Base-by-base conservation (phyloP, 2,113 vertebrate genomes). In the Peromyscus leucopus region DNA sequence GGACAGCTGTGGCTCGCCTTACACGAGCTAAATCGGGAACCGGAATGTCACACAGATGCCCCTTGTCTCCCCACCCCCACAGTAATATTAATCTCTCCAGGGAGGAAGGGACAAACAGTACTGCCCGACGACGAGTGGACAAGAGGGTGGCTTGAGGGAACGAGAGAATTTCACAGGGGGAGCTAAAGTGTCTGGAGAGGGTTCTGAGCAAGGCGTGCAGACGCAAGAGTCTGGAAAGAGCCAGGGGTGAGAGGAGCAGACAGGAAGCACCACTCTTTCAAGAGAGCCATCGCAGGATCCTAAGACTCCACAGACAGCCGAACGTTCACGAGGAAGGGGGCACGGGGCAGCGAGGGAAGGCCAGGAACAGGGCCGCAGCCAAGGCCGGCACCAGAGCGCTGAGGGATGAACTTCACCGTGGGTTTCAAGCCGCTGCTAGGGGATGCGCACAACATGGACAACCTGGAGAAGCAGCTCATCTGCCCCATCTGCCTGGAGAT, bases 401-500 rank as follows among this genome's bases (percentile, higher is more conserved):
- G 98, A 94, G 98, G 93, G 98, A 99, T 99, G 99, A 99, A 99
- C 99, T 99, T 99, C 98, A 96, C 98, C 0, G 98, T 99, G 72
- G 99, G 99, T 55, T 99, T 99, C 97, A 99, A 99, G 98, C 98
- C 99, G 86, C 98, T 98, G 89, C 98, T 99, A 61, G 99, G 98
- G 97, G 99, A 99, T 97, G 98, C 98, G 17, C 98, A 99, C 94
- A 98, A 98, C 91, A 99, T 99, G 99, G 99, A 99, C 97, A 99
- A 97, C 98, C 98, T 99, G 98, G 99, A 99, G 98, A 99, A 99
- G 98, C 99, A 99, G 98, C 98, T 99, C 79, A 99, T 99, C 98
- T 99, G 99, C 78, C 99, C 99, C 94, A 99, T 99, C 97, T 99
- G 99, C 98, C 99, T 99, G 98, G 99, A 99, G 94, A 99, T 99